phyloP scores from a whole-genome alignment of 2,113 vertebrate species.

The Sclerurus mexicanus region DNA sequence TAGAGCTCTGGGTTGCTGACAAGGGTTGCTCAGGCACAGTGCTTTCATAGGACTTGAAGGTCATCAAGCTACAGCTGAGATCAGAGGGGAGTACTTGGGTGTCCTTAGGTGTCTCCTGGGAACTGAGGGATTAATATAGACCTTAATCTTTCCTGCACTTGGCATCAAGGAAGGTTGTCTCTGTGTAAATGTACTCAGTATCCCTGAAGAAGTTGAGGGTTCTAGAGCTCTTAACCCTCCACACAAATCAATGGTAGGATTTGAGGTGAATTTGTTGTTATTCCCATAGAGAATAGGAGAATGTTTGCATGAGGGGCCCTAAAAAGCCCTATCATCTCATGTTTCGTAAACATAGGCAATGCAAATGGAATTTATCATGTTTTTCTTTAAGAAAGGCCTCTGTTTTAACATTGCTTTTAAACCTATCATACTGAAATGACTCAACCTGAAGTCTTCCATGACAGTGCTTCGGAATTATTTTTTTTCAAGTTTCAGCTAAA shows the following conservation, averaged over 20 bases:
- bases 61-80: neutral
- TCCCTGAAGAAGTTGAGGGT: neutral
- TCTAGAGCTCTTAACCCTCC: neutral
- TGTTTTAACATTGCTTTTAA: neutral
- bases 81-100: neutral
- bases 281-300: neutral
- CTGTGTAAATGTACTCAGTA: neutral
- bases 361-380: neutral
- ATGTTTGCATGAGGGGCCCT: neutral
- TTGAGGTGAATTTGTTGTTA: neutral
- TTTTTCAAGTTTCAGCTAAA: slow-evolving; percentile 24
- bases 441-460: slow-evolving; percentile 17
- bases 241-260: neutral
- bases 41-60: neutral
- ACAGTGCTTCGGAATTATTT: neutral
- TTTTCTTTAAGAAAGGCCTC: neutral
- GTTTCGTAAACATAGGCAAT: neutral
- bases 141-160: neutral
- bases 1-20: neutral
- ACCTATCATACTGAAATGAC: neutral
- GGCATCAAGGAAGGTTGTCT: neutral
- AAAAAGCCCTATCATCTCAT: neutral
- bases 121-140: neutral
- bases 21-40: neutral
- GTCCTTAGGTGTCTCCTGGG: neutral